Base-by-base conservation (phyloP, 2,797 vertebrate species). In the Chaetodon trifasciatus region DNA sequence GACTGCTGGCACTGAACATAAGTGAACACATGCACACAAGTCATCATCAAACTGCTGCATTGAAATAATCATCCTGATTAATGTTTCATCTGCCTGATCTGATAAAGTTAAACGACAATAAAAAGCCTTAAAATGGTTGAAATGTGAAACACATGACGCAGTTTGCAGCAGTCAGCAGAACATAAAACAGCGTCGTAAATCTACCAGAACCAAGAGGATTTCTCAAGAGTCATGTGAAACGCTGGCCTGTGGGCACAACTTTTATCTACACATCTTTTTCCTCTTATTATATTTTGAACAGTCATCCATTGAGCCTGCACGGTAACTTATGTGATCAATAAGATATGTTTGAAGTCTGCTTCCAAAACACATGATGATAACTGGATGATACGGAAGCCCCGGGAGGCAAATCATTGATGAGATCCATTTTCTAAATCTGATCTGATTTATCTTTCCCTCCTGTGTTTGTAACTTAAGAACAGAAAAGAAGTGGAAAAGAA, bases 101-200 rank as follows among this genome's bases (percentile, higher is more conserved):
- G 1, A n/a, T 5, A 10, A 8, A 32, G 55, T 17, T 23, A 15
- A 52, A 16, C 1, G 8, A 19, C 11, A 42, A 23, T 32, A 28
- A 40, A 62, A 40, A 49, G 44, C 23, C 23, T 16, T 60, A 2
- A 32, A 24, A 21, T 1, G 4, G 4, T 9, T 21, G 0, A 57
- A 21, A 52, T 66, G 37, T 53, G 1, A 70, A 60, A 60, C 60
- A 39, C 8, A 11, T 53, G 78, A 58, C 4, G 19, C 46, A 24
- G 24, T 39, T 32, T 53, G 65, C 13, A 40, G 50, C 75, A 40
- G 50, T 62, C 64, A 74, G 57, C 65, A 57, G 58, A 50, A 42
- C 2, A n/a, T 12, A 2, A 21, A 9, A 63, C 60, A 3, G 32
- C 0, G 17, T 32, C 24, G 11, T 65, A 44, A 65, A 71, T 58